A percentile compares a stretch with the other conserved stretches of the same genome.
Evolutionary conservation across 2,113 vertebrate species (phyloP).

Genomic region (Thryonomys swinderianus): DNA sequence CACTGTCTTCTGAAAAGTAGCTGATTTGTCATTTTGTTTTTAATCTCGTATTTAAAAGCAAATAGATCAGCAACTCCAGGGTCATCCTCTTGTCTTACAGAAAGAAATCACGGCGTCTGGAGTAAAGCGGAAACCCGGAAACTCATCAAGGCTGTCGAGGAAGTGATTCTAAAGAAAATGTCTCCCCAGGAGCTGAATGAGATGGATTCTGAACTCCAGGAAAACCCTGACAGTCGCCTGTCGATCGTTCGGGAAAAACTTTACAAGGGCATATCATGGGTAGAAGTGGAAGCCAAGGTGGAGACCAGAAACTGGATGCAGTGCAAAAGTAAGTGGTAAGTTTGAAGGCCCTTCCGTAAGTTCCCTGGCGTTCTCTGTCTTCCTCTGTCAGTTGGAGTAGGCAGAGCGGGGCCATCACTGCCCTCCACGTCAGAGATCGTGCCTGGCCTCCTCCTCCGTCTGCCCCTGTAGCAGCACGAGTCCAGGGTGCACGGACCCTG

Average conservation of each 20-base stretch:
- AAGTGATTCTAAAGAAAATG: conserved; percentile 80
- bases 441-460: rapidly evolving
- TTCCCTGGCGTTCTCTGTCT: rapidly evolving
- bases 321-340: conserved; percentile 89
- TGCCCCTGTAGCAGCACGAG: rapidly evolving
- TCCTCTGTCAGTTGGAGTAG: rapidly evolving
- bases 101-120: conserved; percentile 83
- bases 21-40: background rate
- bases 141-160: conserved; percentile 82
- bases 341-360: background rate
- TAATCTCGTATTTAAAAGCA: background rate
- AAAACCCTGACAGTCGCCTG: background rate
- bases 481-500: rapidly evolving
- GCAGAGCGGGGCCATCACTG: background rate
- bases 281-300: conserved; percentile 85
- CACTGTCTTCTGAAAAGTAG: background rate
- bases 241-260: conserved; percentile 79
- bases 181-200: background rate
- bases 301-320: conserved; percentile 87
- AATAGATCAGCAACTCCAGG: background rate
- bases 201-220: background rate
- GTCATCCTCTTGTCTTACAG: conserved; percentile 61
- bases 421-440: rapidly evolving
- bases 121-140: conserved; percentile 80
- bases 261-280: conserved; percentile 83